phyloP scores from a whole-genome alignment of 1,140 invertebrate species.

The Zaprionus gabonicus region DNA sequence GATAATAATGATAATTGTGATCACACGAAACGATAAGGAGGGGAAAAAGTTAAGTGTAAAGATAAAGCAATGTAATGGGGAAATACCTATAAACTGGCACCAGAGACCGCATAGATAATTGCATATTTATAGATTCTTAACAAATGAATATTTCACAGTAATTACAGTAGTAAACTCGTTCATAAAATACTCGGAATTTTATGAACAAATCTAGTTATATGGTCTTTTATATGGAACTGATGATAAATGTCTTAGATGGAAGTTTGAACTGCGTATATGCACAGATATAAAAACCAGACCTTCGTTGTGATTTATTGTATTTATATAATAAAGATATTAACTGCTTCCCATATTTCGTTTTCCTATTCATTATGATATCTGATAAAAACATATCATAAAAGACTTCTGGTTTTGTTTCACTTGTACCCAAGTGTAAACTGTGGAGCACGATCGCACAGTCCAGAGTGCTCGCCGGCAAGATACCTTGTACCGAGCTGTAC shows the following conservation, averaged over 20 bases:
- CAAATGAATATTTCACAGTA: not conserved
- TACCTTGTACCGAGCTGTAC: not conserved
- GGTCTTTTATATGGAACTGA: constrained; percentile 31
- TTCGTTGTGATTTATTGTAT: constrained; percentile 35
- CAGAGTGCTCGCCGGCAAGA: not conserved
- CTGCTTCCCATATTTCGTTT: constrained; percentile 7
- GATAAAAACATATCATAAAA: constrained; percentile 23
- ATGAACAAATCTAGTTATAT: not conserved
- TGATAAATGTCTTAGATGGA: constrained; percentile 20
- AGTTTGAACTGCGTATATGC: not conserved
- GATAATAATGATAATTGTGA: constrained; percentile 24
- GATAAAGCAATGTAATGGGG: not conserved
- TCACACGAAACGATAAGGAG: constrained; percentile 23
- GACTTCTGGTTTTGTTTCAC: constrained; percentile 12
- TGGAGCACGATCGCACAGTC: not conserved
- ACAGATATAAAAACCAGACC: constrained; percentile 17
- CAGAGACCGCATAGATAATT: constrained; percentile 3
- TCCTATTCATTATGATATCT: constrained; percentile 22
- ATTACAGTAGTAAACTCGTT: not conserved
- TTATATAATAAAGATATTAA: constrained; percentile 28
- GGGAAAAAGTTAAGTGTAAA: not conserved
- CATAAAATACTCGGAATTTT: constrained; percentile 20
- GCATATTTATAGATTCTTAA: constrained; percentile 1
- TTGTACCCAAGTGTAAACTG: constrained; percentile 1
- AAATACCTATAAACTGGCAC: not conserved